These are phyloP conservation scores for Himalopsyche tibetana DNA, from an alignment of 2,888 invertebrate genomes.

Conservation along the genomic window DNA sequence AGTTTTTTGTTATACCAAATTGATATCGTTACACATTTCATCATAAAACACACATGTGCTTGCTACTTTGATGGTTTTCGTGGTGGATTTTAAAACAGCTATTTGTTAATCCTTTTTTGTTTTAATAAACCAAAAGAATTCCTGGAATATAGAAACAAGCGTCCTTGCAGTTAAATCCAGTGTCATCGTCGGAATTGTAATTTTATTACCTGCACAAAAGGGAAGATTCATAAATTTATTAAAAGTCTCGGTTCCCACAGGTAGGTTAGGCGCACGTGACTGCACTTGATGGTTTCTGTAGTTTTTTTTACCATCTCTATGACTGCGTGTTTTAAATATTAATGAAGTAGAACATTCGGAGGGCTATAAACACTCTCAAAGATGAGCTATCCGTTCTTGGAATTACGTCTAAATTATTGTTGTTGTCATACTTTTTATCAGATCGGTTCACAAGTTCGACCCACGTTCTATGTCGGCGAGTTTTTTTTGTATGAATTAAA, in stretches of 20 bases:
- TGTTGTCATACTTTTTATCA: background rate
- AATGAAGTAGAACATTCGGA: slow-evolving; percentile 50
- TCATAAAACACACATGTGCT: no score
- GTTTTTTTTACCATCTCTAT: slow-evolving; percentile 58
- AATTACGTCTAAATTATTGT: slow-evolving; percentile 32
- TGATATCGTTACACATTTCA: no score
- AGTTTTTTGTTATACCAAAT: background rate
- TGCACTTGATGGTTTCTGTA: slow-evolving; percentile 63
- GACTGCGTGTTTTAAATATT: slow-evolving; percentile 61
- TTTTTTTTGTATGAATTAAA: background rate
- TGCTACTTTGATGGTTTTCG: no score
- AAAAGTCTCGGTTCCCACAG: slow-evolving; percentile 62
- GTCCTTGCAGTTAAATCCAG: slow-evolving; percentile 48
- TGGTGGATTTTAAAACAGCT: no score
- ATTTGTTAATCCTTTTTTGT: no score
- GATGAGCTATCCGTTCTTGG: slow-evolving; percentile 50
- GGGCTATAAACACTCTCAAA: slow-evolving; percentile 48
- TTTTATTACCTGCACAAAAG: slow-evolving; percentile 65
- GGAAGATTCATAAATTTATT: slow-evolving; percentile 64
- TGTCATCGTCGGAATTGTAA: slow-evolving; percentile 55
- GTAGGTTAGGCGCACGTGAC: slow-evolving; percentile 59
- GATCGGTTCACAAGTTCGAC: background rate
- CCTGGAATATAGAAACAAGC: background rate
- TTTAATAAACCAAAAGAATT: no score
- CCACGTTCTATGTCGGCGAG: background rate